Base-by-base conservation (phyloP, 1,140 invertebrate species). In the Bombus superbus region DNA sequence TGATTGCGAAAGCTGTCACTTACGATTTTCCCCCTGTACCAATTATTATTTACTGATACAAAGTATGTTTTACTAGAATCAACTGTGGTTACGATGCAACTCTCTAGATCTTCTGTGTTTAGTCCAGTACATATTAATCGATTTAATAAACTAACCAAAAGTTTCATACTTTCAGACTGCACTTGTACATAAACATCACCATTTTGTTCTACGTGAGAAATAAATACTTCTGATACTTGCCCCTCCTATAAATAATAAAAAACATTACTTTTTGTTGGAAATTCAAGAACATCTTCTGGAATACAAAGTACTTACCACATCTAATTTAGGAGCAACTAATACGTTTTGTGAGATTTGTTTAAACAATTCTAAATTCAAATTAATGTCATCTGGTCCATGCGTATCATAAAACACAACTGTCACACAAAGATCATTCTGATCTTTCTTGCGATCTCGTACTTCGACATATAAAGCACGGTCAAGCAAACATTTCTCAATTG, bases 101-200 rank as follows among this genome's bases (percentile, higher is more conserved):
- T 91, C 9, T 76, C 38, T 4, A 89, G 5, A 9, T 91, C 87
- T 18, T 90, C 87, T 1, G 64, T 59, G 9, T 92, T 90, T 18
- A 94, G 71, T 42, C 88, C 85, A 11, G 90, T 91, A 15, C 92
- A 66, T 3, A 90, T 79, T 18, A 94, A 66, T 38, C 90, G 81
- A 47, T 93, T 90, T 47, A 95, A 82, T 9, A 95, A 66, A 32
- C 79, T 88, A 10, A 89, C 53, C 0, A 96, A 89, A 32, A 92
- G 91, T n/a, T 91, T 90, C 74, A 92, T 94, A 18, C 93, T 94
- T 5, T 93, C 87, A 0, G 94, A 94, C 25, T 94, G 93, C 0
- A 96, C 42, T 71, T 96, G 95, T 0, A 96, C 86, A 81, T 93
- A 96, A 6, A 96, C 74, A 53, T 95, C 94, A 9, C 95, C 95